A percentile compares a stretch with the other conserved stretches of the same genome.
phyloP scores from a whole-genome alignment of 2,888 invertebrate species.

The Ferrisia virgata region DNA sequence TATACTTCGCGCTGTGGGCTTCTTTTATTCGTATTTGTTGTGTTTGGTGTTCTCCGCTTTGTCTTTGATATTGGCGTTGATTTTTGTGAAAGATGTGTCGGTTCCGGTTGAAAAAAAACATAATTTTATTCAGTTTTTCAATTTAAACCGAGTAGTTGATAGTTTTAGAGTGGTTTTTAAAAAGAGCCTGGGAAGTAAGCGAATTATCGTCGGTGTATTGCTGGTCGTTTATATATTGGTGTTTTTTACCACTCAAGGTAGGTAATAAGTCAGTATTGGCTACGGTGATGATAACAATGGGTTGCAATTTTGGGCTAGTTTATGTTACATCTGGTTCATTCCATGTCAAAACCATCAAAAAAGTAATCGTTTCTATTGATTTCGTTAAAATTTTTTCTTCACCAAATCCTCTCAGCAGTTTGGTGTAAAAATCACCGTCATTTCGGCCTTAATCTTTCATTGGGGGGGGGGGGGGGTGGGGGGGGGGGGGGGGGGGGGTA shows the following conservation, averaged over 20 bases:
- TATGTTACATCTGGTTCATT: no score
- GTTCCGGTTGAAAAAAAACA: neutral
- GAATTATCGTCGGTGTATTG: neutral
- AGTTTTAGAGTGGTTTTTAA: neutral
- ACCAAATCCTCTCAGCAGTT: no score
- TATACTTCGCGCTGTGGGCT: constrained; percentile 5
- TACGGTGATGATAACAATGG: no score
- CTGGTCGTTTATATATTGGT: neutral
- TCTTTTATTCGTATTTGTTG: constrained; percentile 2
- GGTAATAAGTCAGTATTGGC: neutral
- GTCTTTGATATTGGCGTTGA: neutral
- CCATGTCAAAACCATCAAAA: no score
- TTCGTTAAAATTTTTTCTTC: no score
- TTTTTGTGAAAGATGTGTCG: constrained; percentile 12
- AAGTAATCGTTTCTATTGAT: no score
- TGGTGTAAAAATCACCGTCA: no score
- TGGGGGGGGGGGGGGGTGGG: no score
- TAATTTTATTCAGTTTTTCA: neutral
- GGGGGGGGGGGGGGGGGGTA: no score
- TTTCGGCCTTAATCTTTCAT: no score
- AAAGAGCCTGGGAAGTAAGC: neutral
- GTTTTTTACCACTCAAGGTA: neutral
- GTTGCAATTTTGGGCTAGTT: no score
- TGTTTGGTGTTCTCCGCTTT: neutral
- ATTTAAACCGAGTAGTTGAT: neutral